A percentile compares a stretch with the other conserved stretches of the same genome.
Conservation (phyloP, 2,888 invertebrate genomes). For the Neocrepidodera transversa region DNA sequence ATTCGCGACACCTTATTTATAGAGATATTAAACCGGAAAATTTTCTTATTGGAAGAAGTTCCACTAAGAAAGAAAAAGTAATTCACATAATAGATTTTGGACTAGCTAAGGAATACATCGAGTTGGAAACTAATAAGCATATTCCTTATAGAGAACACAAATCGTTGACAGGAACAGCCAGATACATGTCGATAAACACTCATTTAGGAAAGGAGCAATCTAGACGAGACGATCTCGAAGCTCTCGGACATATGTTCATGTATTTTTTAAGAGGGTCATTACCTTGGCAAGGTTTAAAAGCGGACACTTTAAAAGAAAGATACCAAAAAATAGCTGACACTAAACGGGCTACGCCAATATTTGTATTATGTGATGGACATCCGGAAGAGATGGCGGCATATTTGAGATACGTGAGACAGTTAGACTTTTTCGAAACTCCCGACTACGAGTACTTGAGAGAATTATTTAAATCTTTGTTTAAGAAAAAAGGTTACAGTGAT, state of each 20-base stretch:
- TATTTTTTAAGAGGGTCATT: slow-evolving; percentile 99
- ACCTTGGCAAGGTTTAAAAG: slow-evolving; percentile 99
- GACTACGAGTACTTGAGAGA: slow-evolving; percentile 98
- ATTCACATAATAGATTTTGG: slow-evolving; percentile 99
- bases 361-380: slow-evolving; percentile 86
- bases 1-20: slow-evolving; percentile 98
- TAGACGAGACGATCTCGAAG: slow-evolving; percentile 97
- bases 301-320: slow-evolving; percentile 98
- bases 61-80: slow-evolving; percentile 97
- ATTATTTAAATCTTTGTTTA: slow-evolving; percentile 92
- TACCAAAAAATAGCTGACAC: slow-evolving; percentile 99
- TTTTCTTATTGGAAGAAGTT: slow-evolving; percentile 98
- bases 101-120: slow-evolving; percentile 99
- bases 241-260: slow-evolving; percentile 99
- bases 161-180: slow-evolving; percentile 94
- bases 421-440: slow-evolving; percentile 99
- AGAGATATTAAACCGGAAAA: slow-evolving; percentile 99
- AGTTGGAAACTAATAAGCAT: slow-evolving; percentile 99
- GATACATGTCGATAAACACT: slow-evolving; percentile 99
- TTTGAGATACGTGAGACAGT: slow-evolving; percentile 92
- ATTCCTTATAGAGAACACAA: slow-evolving; percentile 99
- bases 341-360: slow-evolving; percentile 98
- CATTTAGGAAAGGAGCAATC: slow-evolving; percentile 99
- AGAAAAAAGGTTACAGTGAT: slow-evolving; percentile 84
- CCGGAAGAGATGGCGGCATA: slow-evolving; percentile 98